Evolutionary conservation across 2,113 vertebrate genomes (phyloP), one percentile per base, ranked within the genome.

Genomic region (Cololabis saira): DNA sequence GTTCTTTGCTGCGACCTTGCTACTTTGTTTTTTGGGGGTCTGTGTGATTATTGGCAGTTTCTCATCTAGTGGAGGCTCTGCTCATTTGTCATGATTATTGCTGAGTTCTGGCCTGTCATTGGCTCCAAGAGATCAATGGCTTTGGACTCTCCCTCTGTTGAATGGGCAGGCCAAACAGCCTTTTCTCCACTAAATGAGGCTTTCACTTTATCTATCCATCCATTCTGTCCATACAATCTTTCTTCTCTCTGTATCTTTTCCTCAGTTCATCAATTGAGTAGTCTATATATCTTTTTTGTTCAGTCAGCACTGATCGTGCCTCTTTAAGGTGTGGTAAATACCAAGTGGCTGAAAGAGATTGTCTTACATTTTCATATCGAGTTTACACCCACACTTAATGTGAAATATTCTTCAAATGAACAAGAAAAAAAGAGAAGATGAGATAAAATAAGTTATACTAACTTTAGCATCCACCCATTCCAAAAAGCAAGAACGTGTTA

Each of bases 31-130:
- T 94, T 94, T 92, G 92, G 90, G 61, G 52, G 52, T 51, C 27
- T 58, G 93, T 93, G 93, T 92, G 94, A 91, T 89, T 98, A 98
- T 98, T 95, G 97, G 95, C 95, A 95, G 95, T 96, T 92, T 94
- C 93, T 91, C 92, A 94, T 92, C 93, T 93, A 90, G 93, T 93
- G 91, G 92, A 93, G 92, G 95, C 91, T 93, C 93, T 90, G 94
- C 95, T 98, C 97, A 96, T 99, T 98, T 98, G 96, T 99, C 98
- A 99, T 98, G 96, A 99, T 99, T 99, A 99, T 98, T 98, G 98
- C 96, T 95, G 95, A 98, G 96, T 98, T 96, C 97, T 97, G 94
- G 97, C 94, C 95, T 98, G 97, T 98, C 97, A 96, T 97, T 97
- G 95, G 94, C 90, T 93, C 95, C 94, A 91, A 92, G 96, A 97